These are phyloP conservation scores for Harlomillsia oculata DNA, from an alignment of 1,140 invertebrate genomes.

Conservation along the genomic window DNA sequence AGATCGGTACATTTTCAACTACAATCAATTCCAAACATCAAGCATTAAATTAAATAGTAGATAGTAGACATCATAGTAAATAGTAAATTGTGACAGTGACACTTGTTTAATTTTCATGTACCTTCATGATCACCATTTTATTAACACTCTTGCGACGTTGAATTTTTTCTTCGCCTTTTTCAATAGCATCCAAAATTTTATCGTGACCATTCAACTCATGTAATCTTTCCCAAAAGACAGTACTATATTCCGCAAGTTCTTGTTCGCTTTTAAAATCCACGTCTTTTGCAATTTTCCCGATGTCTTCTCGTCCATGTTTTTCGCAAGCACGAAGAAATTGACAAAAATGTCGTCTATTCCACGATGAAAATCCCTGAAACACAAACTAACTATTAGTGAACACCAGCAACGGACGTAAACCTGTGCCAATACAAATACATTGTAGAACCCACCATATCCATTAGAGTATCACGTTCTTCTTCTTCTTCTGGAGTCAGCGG, in stretches of 20 bases:
- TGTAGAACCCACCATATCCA: conserved; percentile 57
- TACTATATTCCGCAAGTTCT: conserved; percentile 6
- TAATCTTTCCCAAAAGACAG: conserved; percentile 10
- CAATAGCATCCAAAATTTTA: conserved; percentile 71
- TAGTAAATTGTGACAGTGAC: background rate
- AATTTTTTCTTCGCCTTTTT: conserved; percentile 94
- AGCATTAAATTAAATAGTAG: background rate
- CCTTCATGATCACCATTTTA: conserved; percentile 90
- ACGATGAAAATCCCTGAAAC: background rate
- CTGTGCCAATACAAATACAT: background rate
- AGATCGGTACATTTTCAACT: conserved; percentile 89
- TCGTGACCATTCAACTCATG: conserved; percentile 11
- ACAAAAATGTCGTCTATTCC: conserved; percentile 4
- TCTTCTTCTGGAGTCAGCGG: conserved; percentile 78
- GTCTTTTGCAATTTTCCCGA: background rate
- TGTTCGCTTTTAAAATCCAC: background rate
- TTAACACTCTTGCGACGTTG: conserved; percentile 91
- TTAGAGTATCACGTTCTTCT: conserved; percentile 78
- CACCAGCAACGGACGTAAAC: background rate
- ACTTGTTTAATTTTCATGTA: conserved; percentile 32
- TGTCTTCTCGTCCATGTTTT: conserved; percentile 2
- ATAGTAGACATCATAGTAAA: background rate
- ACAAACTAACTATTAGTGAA: background rate
- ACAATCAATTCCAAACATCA: background rate
- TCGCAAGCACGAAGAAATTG: conserved; percentile 4